These are phyloP conservation scores for Pseudonaja textilis DNA, from an alignment of 2,113 vertebrate genomes.

Conservation along the genomic window DNA sequence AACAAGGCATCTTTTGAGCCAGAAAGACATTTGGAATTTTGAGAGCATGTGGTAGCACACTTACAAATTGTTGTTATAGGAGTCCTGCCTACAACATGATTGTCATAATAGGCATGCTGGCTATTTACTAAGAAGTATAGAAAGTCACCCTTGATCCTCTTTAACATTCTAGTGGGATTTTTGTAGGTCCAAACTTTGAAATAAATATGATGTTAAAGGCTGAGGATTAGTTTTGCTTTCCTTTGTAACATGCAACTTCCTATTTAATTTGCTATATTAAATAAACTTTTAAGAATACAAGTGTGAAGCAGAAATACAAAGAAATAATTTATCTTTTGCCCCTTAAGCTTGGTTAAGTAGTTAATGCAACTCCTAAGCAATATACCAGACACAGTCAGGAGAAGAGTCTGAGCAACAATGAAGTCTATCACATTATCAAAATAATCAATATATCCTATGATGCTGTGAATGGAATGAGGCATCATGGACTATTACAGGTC, in stretches of 20 bases:
- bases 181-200: not conserved
- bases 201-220: not conserved
- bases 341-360: not conserved
- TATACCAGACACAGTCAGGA: not conserved
- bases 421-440: not conserved
- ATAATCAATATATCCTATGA: not conserved
- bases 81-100: not conserved
- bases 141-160: not conserved
- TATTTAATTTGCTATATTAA: not conserved
- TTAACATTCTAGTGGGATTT: not conserved
- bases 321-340: not conserved
- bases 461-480: not conserved
- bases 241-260: not conserved
- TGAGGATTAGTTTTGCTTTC: not conserved
- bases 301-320: not conserved
- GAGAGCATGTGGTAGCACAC: not conserved
- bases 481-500: not conserved
- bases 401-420: not conserved
- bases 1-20: not conserved
- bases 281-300: not conserved
- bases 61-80: not conserved
- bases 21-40: not conserved
- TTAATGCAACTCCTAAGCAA: not conserved
- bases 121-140: not conserved
- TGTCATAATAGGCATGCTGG: not conserved